Conservation (phyloP, 23 tunicate genomes). For the Pegea sp. region DNA sequence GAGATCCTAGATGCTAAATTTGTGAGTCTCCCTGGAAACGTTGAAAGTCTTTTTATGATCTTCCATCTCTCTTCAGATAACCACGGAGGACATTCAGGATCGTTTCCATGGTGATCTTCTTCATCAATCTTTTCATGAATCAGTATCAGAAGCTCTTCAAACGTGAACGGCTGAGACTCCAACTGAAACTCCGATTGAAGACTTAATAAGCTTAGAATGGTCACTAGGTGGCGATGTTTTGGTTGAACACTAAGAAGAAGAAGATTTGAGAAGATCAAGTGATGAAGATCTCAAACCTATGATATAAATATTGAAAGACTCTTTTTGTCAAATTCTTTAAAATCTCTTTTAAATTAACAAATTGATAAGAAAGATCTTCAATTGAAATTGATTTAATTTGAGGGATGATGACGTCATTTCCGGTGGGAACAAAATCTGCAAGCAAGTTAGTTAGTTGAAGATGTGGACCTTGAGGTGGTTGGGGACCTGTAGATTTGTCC, state of each 20-base stretch:
- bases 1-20: constrained; percentile 51
- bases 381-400: constrained; percentile 15
- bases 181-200: too few relatives aligned
- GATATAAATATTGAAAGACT: constrained; percentile 33
- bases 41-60: constrained; percentile 43
- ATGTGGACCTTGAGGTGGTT: too few relatives aligned
- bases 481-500: too few relatives aligned
- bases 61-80: constrained; percentile 79
- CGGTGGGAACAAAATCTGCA: too few relatives aligned
- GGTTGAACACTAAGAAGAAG: constrained; percentile 52
- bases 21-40: constrained; percentile 47
- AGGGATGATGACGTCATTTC: constrained; percentile 48
- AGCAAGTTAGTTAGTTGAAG: too few relatives aligned
- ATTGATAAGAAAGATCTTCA: too few relatives aligned
- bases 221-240: constrained; percentile 47
- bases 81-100: constrained; percentile 24
- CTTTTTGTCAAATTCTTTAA: constrained; percentile 35
- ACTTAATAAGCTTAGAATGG: constrained; percentile 41
- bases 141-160: constrained; percentile 53
- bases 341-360: constrained; percentile 29
- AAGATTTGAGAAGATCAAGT: not conserved
- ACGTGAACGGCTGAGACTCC: constrained; percentile 32
- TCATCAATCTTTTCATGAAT: constrained; percentile 74
- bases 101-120: too few relatives aligned
- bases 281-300: not conserved